Base-by-base conservation (phyloP, 1,140 invertebrate species). In the Halesus radiatus region DNA sequence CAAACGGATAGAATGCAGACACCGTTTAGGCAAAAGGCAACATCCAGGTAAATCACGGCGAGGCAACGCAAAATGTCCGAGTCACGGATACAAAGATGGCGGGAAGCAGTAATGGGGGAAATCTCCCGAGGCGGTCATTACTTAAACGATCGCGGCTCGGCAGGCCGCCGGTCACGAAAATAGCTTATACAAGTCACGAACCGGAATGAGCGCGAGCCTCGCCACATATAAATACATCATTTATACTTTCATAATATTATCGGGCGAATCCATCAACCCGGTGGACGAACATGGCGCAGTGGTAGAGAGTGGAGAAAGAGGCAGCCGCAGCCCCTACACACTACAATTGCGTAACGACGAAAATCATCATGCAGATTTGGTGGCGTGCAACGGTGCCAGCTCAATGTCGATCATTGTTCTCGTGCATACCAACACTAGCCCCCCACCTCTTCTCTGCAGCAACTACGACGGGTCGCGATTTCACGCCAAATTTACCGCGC, bases 131-230 rank as follows among this genome's bases (percentile, higher is more conserved):
- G 74, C 74, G 74, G 74, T 50, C 74, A 76, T 76, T 76, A 76
- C 53, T 29, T 75, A 62, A n/a, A 75, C 73, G 73, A 75, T 45
- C 76, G 76, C 64, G 64, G 50, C 60, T 70, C 76, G 60, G 54
- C 68, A 72, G 32, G 26, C 52, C 78, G 56, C 68, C 79, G 68
- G 66, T 80, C 79, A 80, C 79, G 79, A 76, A 80, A 80, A 80
- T 80, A 75, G 79, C 79, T 75, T 75, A 64, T 75, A 75, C 79
- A 75, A 80, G 79, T 80, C 79, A 80, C 79, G 79, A 80, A 75
- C 72, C 79, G 79, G 79, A 80, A 80, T 75, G 68, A 66, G 72
- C 79, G 60, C 68, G 78, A 26, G 56, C 23, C 74, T 50, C n/a
- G 37, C 75, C 18, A 15, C 76, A 37, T 62, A 68, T 66, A 68